A percentile compares a stretch with the other conserved stretches of the same genome.
Evolutionary conservation across 2,113 vertebrate species (phyloP).

Genomic region (Vimba vimba): DNA sequence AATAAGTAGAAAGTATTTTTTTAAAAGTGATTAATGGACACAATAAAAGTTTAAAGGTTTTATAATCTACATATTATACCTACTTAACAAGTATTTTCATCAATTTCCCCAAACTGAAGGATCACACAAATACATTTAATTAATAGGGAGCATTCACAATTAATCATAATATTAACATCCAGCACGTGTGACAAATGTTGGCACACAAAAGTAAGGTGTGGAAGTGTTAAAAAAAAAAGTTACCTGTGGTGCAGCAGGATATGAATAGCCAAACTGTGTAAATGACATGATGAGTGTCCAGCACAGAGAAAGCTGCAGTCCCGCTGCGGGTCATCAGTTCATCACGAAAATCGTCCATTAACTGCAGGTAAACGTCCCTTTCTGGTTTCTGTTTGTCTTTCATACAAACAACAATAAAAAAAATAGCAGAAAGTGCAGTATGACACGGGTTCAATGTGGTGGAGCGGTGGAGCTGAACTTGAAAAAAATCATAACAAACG

Average conservation of each 20-base stretch:
- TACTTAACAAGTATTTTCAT: too few species aligned
- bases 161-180: not conserved
- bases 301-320: conserved; percentile 52
- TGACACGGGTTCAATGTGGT: not conserved
- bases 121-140: not conserved
- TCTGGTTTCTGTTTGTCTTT: not conserved
- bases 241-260: conserved; percentile 94
- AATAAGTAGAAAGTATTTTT: not conserved
- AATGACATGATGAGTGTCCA: conserved; percentile 90
- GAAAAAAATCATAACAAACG: conserved; percentile 63
- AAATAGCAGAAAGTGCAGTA: not conserved
- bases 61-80: not conserved
- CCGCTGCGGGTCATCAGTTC: conserved; percentile 50
- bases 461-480: conserved; percentile 50
- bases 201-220: not conserved
- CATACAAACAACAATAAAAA: not conserved
- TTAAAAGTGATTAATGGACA: not conserved
- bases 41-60: not conserved
- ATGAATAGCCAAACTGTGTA: conserved; percentile 94
- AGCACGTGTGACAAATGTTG: too few species aligned
- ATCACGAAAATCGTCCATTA: conserved; percentile 13
- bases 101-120: too few species aligned
- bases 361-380: conserved; percentile 12
- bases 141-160: not conserved
- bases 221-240: conserved; percentile 54